Evolutionary conservation across 2,888 invertebrate genomes (phyloP), one percentile per base, ranked within the genome.

Genomic region (Ochropacha duplaris): DNA sequence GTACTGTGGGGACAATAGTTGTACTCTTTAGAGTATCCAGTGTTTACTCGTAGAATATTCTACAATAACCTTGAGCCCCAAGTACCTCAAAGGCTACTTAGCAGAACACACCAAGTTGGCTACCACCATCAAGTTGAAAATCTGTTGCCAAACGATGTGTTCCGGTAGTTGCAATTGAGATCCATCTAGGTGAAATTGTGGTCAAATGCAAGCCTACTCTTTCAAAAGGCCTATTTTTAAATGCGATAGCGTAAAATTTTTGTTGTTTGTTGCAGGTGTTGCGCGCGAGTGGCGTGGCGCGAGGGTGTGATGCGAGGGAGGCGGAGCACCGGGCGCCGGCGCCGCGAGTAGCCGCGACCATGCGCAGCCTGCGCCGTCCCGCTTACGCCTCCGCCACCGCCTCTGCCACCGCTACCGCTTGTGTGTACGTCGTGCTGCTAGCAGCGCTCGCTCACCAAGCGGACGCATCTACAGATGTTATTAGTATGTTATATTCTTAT

Each of bases 341-440:
- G 90, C 86, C 86, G 88, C 87, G 85, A 83, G 83, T 89, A 89
- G 86, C 76, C 77, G 84, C 89, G 88, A 92, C 80, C 87, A 92
- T 92, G 92, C 89, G 85, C 84, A 82, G 82, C 84, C 81, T 79
- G 80, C 83, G 83, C 80, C 75, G 80, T 76, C 72, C 81, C 71
- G 76, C 77, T 72, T 72, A 74, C 83, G 82, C 80, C 12, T 31
- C 31, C 78, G 78, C 78, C 79, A 77, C 82, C 79, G 85, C 72
- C 39, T 1, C 39, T 1, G 39, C 44, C 16, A 39, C 39, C 39
- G 39, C 78, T 79, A 77, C 82, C 79, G 85, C 72, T 72, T 76
- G 86, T 78, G n/a, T n/a, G n/a, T 31, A 9, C 31, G 83, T 89
- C 59, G 72, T 80, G 74, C 81, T 87, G 61, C 84, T 79, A 66